Conservation (phyloP, 2,113 vertebrate genomes). For the Neodon shergylaensis region DNA sequence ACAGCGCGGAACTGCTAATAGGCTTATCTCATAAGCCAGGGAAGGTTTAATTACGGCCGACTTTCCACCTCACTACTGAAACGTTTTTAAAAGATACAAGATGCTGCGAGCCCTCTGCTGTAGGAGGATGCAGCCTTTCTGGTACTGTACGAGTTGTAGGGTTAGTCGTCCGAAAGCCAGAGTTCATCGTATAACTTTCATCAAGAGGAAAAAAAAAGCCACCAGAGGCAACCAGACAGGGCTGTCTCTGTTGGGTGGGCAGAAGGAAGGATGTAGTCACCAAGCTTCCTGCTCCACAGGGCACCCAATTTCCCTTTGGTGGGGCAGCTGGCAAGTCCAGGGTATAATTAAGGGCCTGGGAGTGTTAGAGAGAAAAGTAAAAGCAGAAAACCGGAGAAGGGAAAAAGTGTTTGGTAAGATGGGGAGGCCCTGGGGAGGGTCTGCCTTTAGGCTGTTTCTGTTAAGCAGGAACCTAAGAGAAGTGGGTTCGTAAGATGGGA, state of each 20-base stretch:
- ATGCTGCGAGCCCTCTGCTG: neutral
- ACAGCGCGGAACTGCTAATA: neutral
- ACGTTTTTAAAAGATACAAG: slow-evolving; percentile 25
- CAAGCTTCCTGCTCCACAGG: neutral
- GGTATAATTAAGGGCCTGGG: slow-evolving; percentile 34
- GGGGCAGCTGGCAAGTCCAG: slow-evolving; percentile 22
- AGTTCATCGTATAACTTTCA: slow-evolving; percentile 1
- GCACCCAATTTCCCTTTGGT: neutral
- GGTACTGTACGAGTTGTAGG: slow-evolving; percentile 21
- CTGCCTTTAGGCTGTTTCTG: neutral
- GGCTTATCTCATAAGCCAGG: slow-evolving; percentile 24
- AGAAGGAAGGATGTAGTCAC: slow-evolving; percentile 58
- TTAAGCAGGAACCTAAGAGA: neutral
- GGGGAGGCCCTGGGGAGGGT: too few species aligned
- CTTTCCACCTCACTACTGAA: slow-evolving; percentile 30
- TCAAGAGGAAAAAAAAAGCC: neutral
- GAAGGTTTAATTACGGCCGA: neutral
- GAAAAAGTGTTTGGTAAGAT: neutral
- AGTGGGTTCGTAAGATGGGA: neutral
- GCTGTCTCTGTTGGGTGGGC: slow-evolving; percentile 30
- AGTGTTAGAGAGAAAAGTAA: neutral
- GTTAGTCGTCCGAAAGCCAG: slow-evolving; percentile 69
- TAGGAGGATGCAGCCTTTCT: neutral
- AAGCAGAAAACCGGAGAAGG: neutral
- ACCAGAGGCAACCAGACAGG: slow-evolving; percentile 12